These are phyloP conservation scores for Hemithea aestivaria DNA, from an alignment of 2,888 invertebrate genomes.

Conservation along the genomic window DNA sequence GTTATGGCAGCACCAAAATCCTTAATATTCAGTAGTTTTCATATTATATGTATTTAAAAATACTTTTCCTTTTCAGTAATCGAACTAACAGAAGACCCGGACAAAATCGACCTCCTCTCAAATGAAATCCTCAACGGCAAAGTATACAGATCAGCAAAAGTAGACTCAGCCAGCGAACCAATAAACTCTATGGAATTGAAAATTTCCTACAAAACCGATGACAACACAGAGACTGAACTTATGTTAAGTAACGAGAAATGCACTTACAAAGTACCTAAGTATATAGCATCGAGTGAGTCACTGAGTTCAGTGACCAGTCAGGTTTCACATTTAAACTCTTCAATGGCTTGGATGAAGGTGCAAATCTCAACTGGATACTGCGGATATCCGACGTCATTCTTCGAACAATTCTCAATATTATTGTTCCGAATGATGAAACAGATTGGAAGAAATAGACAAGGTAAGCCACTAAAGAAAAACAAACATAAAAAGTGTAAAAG, in stretches of 20 bases:
- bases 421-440: slow-evolving; percentile 80
- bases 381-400: slow-evolving; percentile 73
- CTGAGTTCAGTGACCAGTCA: slow-evolving; percentile 58
- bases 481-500: too few species aligned
- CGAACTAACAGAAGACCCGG: slow-evolving; percentile 79
- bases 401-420: slow-evolving; percentile 80
- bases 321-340: slow-evolving; percentile 58
- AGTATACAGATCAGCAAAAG: slow-evolving; percentile 57
- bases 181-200: slow-evolving; percentile 56
- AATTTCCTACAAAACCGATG: slow-evolving; percentile 59
- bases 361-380: slow-evolving; percentile 62
- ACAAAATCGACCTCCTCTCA: slow-evolving; percentile 69
- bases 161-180: slow-evolving; percentile 40
- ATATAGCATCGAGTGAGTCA: slow-evolving; percentile 50
- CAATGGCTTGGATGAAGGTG: slow-evolving; percentile 75
- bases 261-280: slow-evolving; percentile 62
- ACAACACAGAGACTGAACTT: slow-evolving; percentile 60
- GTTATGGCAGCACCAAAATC: too few species aligned
- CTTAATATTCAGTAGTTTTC: too few species aligned
- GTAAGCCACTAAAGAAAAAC: too few species aligned
- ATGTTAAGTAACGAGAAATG: slow-evolving; percentile 61
- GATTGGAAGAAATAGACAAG: slow-evolving; percentile 78
- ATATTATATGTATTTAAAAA: too few species aligned
- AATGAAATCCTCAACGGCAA: slow-evolving; percentile 81
- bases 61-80: slow-evolving; percentile 80